Evolutionary conservation across 2,888 invertebrate species (phyloP).

Genomic region (Phalangium opilio): DNA sequence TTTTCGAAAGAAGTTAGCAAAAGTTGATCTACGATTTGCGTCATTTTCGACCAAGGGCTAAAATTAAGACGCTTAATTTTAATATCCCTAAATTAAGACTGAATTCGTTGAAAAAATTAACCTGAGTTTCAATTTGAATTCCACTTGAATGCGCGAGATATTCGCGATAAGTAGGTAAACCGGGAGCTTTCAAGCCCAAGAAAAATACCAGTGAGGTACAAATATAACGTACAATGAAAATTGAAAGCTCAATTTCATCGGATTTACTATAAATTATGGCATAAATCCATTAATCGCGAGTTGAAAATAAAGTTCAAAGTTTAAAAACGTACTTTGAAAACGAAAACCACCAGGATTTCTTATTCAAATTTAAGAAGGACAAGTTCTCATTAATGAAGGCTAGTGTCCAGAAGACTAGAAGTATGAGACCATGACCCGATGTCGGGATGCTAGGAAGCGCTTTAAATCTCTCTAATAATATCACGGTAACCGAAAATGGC

Average conservation of each 20-base stretch:
- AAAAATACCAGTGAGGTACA: slow-evolving; percentile 62
- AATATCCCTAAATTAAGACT: neutral
- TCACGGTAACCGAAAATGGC: slow-evolving; percentile 56
- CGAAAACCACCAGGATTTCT: slow-evolving; percentile 84
- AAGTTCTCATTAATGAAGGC: slow-evolving; percentile 72
- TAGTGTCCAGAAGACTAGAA: slow-evolving; percentile 78
- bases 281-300: too few species aligned
- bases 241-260: slow-evolving; percentile 67
- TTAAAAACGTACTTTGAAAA: slow-evolving; percentile 51
- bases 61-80: neutral
- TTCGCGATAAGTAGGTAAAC: slow-evolving; percentile 48
- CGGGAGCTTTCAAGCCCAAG: slow-evolving; percentile 72
- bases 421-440: slow-evolving; percentile 72
- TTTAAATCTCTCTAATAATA: slow-evolving; percentile 60
- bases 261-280: slow-evolving; percentile 18
- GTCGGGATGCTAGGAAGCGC: slow-evolving; percentile 72
- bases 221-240: slow-evolving; percentile 68
- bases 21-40: slow-evolving; percentile 24
- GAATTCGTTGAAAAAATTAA: neutral
- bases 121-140: slow-evolving; percentile 30
- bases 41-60: slow-evolving; percentile 11
- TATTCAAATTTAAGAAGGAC: slow-evolving; percentile 67
- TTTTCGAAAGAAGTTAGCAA: slow-evolving; percentile 51
- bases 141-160: slow-evolving; percentile 34
- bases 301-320: too few species aligned